Base-by-base conservation (phyloP, 2,113 vertebrate genomes). In the Rynchops niger region DNA sequence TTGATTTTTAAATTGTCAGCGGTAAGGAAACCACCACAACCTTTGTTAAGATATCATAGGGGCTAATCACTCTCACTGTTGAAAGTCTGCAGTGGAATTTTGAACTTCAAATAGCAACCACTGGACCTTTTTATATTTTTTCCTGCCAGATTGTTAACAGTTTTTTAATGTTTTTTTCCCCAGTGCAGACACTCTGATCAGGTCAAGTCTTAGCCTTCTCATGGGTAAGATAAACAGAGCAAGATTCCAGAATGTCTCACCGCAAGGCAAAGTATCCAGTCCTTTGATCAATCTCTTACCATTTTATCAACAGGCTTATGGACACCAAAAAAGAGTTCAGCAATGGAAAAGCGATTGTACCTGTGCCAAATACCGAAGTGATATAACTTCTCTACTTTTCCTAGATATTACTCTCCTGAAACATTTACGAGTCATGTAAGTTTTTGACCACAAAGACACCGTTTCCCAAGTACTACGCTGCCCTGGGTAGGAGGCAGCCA, bases 221-320 rank as follows among this genome's bases (percentile, higher is more conserved):
- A 77, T 58, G 93, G 90, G 84, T 90, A 97, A 96, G 78, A 95
- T 77, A 96, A 97, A 96, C 95, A 95, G 36, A 94, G 56, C 40
- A 90, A 76, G 90, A 97, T 96, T 95, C 93, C 93, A 95, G 81
- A 95, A 96, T 65, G 96, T 97, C 96, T 96, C 87, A 95, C 96
- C 91, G 0, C 96, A 96, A 96, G 43, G 58, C 87, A 74, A 90
- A 96, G 66, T 34, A 91, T 82, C 49, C 84, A 97, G 78, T 65
- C 45, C 84, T 96, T 94, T 96, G 90, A 96, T 96, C 93, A 94
- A 42, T 69, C 70, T 34, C 43, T 79, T 72, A 69, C 47, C 69
- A 85, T 87, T 91, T 96, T 93, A 95, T 94, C 87, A 96, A 49
- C 70, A 93, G 58, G 15, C 73, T 87, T 88, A 94, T 3, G 27